These are phyloP conservation scores for Cygnus olor DNA, from an alignment of 2,797 vertebrate species.

Conservation along the genomic window DNA sequence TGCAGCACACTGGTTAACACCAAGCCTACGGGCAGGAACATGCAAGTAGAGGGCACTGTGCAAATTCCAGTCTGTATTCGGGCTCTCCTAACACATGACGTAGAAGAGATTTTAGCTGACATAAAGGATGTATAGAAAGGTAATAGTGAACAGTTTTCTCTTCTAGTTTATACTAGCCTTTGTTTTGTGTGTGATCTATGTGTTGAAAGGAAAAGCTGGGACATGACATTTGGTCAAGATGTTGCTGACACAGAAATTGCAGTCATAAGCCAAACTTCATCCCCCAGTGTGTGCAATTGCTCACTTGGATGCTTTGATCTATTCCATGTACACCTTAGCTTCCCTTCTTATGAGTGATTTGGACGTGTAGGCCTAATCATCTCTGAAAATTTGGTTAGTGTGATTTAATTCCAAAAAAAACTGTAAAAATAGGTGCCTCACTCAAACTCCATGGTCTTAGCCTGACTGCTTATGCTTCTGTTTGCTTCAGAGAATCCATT, in stretches of 20 bases:
- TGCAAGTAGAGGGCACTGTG: neutral
- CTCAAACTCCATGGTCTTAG: neutral
- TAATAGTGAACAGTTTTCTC: neutral
- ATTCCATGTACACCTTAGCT: neutral
- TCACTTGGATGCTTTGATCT: neutral
- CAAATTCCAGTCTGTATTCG: neutral
- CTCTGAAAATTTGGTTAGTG: neutral
- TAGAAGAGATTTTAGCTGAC: neutral
- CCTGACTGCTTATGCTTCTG: neutral
- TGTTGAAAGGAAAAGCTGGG: neutral
- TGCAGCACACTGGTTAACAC: neutral
- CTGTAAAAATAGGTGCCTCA: neutral
- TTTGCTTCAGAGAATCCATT: neutral
- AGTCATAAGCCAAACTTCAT: neutral
- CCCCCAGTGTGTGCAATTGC: fast-evolving
- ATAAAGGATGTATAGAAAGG: neutral
- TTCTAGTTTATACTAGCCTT: neutral
- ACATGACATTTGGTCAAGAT: neutral
- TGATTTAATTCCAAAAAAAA: neutral
- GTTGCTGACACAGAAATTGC: neutral
- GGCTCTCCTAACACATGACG: neutral
- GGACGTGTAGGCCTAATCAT: neutral
- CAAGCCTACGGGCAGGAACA: neutral
- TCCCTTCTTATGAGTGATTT: neutral
- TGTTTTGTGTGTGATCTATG: neutral